Evolutionary conservation across 1,140 invertebrate genomes (phyloP).

Genomic region (Brachionus sp.): DNA sequence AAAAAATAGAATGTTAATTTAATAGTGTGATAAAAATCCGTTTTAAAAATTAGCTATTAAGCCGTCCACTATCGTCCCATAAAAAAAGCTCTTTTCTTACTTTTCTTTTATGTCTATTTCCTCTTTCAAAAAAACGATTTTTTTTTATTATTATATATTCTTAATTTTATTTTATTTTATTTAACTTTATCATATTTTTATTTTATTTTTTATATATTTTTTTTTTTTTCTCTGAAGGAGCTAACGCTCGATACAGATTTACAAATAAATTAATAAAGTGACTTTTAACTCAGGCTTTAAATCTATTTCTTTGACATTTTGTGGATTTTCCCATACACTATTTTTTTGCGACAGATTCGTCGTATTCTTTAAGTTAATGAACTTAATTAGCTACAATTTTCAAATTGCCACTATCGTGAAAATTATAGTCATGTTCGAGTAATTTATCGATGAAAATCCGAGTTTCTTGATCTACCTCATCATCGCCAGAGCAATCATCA

Average conservation of each 20-base stretch:
- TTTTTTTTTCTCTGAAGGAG: too few species aligned
- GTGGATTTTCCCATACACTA: neutral
- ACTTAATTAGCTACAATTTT: neutral
- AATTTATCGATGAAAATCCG: conserved; percentile 19
- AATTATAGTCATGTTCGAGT: neutral
- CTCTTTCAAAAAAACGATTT: too few species aligned
- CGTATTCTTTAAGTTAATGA: conserved; percentile 13
- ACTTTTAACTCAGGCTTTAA: conserved; percentile 18
- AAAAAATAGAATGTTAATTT: conserved; percentile 13
- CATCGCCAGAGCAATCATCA: neutral
- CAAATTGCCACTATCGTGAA: neutral
- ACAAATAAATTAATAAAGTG: too few species aligned
- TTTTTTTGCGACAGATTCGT: conserved; percentile 8
- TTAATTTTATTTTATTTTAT: too few species aligned
- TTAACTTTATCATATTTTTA: too few species aligned
- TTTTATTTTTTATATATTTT: too few species aligned
- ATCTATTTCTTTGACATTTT: conserved; percentile 19
- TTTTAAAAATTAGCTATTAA: neutral
- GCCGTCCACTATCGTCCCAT: conserved; percentile 15
- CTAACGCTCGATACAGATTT: too few species aligned
- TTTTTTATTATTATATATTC: too few species aligned
- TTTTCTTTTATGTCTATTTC: too few species aligned
- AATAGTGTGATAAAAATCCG: neutral
- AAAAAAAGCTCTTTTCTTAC: conserved; percentile 12
- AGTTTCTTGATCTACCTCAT: conserved; percentile 5